Evolutionary conservation across 2,797 vertebrate genomes (phyloP).

Genomic region (Centroberyx gerrardi): DNA sequence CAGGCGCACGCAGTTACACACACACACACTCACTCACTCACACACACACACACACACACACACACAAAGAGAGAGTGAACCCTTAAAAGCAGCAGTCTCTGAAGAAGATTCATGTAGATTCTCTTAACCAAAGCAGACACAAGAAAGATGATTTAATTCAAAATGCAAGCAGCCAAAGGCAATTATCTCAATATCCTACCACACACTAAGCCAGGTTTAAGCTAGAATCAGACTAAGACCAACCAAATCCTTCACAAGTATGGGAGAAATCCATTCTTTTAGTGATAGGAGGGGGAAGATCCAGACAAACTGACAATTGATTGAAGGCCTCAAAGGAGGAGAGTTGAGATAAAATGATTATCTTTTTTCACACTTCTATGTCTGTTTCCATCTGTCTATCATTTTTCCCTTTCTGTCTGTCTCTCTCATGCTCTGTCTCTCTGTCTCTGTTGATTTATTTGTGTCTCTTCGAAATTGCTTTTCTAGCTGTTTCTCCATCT

Average conservation of each 20-base stretch:
- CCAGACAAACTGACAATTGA: too few relatives aligned
- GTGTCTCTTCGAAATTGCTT: too few relatives aligned
- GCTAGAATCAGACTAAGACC: background rate
- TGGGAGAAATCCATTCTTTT: too few relatives aligned
- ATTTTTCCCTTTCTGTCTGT: too few relatives aligned
- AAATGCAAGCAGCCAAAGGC: conserved; percentile 2
- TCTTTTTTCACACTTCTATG: too few relatives aligned
- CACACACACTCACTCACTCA: background rate
- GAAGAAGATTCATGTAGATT: conserved; percentile 1
- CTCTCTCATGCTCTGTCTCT: too few relatives aligned
- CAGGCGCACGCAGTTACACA: background rate
- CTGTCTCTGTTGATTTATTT: too few relatives aligned
- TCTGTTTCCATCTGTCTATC: too few relatives aligned
- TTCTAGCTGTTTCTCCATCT: too few relatives aligned
- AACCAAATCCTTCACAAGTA: background rate
- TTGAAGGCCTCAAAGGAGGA: too few relatives aligned
- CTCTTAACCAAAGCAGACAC: background rate
- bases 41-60: background rate
- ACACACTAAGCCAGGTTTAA: conserved; percentile 15
- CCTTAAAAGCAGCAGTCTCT: background rate
- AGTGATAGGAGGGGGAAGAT: too few relatives aligned
- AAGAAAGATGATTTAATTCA: background rate
- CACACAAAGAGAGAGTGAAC: background rate
- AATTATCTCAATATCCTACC: conserved; percentile 4
- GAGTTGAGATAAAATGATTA: too few relatives aligned